phyloP scores from a whole-genome alignment of 2,113 vertebrate genomes.

The Hemibagrus wyckioides region DNA sequence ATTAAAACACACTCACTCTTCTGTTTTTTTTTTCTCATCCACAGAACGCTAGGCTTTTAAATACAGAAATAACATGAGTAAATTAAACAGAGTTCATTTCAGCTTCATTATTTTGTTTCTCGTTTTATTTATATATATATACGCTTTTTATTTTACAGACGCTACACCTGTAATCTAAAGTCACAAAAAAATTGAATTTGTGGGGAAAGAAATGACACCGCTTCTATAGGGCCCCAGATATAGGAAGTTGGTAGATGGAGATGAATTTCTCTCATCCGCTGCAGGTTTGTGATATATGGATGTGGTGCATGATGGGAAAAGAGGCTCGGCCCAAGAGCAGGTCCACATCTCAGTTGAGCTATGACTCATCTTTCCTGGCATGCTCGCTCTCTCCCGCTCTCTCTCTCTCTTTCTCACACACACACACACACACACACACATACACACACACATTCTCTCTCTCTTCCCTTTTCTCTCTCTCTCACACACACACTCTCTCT shows the following conservation, averaged over 20 bases:
- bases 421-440: too few species aligned
- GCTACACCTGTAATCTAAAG: neutral
- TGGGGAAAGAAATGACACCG: neutral
- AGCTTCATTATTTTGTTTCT: neutral
- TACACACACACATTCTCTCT: too few species aligned
- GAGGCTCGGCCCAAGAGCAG: conserved; percentile 26
- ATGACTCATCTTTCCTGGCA: conserved; percentile 51
- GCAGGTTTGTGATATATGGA: conserved; percentile 24
- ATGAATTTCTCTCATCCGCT: conserved; percentile 18
- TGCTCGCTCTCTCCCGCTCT: conserved; percentile 22
- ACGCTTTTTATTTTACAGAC: neutral
- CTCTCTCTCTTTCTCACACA: neutral
- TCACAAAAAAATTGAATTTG: neutral
- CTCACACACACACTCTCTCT: conserved; percentile 34
- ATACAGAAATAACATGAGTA: neutral
- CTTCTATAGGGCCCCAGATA: neutral
- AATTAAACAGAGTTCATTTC: neutral
- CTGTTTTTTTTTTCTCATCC: neutral
- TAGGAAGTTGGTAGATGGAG: neutral
- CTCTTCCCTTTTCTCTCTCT: too few species aligned
- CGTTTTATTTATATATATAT: neutral
- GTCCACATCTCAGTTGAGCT: conserved; percentile 35
- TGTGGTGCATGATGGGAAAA: conserved; percentile 16
- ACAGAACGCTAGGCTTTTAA: neutral
- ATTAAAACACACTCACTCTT: conserved; percentile 5